Base-by-base conservation (phyloP, 2,888 invertebrate species). In the Scelioninae gen. 2 region DNA sequence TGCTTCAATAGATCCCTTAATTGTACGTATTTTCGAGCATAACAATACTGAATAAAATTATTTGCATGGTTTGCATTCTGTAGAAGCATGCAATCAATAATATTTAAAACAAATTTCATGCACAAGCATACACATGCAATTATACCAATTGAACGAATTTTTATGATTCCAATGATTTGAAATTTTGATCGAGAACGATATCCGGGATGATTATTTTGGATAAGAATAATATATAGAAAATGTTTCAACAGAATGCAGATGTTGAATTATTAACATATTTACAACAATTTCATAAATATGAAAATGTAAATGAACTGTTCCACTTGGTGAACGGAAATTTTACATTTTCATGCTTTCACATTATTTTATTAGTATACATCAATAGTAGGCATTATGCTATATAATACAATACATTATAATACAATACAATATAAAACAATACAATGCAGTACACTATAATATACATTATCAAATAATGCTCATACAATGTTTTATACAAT, bases 1-100 rank as follows among this genome's bases (percentile, higher is more conserved):
- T 78, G 77, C 76, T 74, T 75, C 48, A 73, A 73, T 72, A 68
- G 71, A 73, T 52, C 69, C 68, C 33, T 57, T 67, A 63, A 64
- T 33, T 10, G 6, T 37, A 64, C 48, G 52, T n/a, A 15, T 58
- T 50, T 43, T 63, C 33, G 55, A 64, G 63, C 63, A 52, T 71
- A 71, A 71, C 50, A 63, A 37, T 41, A 64, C 18, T 45, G 35
- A 58, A 37, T 67, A 25, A 70, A 63, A 70, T 50, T 52, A 50
- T 15, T 55, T 41, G 35, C 68, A 52, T 35, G 52, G 45, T 46
- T 58, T 64, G 68, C 73, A 67, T 67, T 73, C 61, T 67, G 55
- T 63, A 50, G 57, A 64, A 70, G 58, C 74, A 74, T 74, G 74
- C 74, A 60, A 35, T 37, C 19, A 41, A 28, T 25, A 33, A 55